Evolutionary conservation across 2,888 invertebrate species (phyloP), one percentile per base, ranked within the genome.

Genomic region (Carcina quercana): DNA sequence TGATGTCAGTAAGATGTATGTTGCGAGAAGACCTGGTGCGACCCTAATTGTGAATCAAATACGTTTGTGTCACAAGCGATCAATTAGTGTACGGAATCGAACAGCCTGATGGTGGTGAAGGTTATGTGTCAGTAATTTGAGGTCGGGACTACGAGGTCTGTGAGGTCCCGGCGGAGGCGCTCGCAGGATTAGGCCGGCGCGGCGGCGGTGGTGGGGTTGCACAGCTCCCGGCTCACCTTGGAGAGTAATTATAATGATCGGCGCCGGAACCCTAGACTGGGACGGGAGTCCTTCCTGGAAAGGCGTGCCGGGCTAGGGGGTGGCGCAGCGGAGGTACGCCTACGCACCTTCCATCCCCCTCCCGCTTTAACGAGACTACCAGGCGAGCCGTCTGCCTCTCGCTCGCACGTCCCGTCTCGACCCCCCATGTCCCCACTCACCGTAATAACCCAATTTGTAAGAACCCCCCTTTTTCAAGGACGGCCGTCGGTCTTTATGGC

Each of bases 371-470:
- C 21, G 35, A 45, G 35, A 36, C 37, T 33, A 37, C 31, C 39
- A 38, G 37, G 35, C 43, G 35, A 42, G 42, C 45, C 38, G 38
- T 41, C 32, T 27, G 44, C 47, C 44, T 71, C 67, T 57, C 63
- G 45, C 56, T 71, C 62, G 38, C 67, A 49, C 71, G 47, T 50
- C 64, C 71, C 71, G 70, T 64, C 72, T 62, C 71, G 61, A 43
- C 63, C 70, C 69, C 72, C 73, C 69, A 65, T 67, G 59, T 74
- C 76, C 66, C 67, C 70, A 69, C 72, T 58, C 73, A 65, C 74
- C 60, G 74, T 82, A 83, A 83, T 85, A 85, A 84, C 84, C 84
- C 84, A 85, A 85, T 85, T 84, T 84, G 84, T 83, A 80, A 79
- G 82, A 80, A 74, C 82, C 80, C 84, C 79, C 78, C 70, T 59